Conservation (phyloP, 2,113 vertebrate species). For the Megaceryle torquata region DNA sequence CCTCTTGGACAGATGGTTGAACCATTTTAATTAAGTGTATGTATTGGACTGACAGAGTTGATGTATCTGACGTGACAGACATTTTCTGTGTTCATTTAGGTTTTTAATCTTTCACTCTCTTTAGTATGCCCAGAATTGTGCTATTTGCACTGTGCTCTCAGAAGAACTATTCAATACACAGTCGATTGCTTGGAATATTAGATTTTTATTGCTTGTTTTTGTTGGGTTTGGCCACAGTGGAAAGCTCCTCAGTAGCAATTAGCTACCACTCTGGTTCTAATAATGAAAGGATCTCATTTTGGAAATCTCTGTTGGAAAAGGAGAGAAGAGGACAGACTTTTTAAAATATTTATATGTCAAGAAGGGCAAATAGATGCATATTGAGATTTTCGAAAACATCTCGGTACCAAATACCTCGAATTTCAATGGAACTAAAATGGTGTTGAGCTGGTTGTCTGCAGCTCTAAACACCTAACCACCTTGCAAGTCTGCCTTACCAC, state of each 20-base stretch:
- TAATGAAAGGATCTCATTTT: background rate
- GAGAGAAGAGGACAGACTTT: background rate
- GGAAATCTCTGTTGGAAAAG: background rate
- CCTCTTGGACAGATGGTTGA: slow-evolving; percentile 66
- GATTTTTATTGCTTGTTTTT: slow-evolving; percentile 49
- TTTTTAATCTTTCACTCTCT: slow-evolving; percentile 54
- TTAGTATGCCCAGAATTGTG: slow-evolving; percentile 1
- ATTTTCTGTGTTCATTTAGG: slow-evolving; percentile 66
- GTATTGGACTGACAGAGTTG: slow-evolving; percentile 55
- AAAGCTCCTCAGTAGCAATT: background rate
- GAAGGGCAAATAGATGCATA: background rate
- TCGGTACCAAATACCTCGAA: background rate
- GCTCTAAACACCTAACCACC: background rate
- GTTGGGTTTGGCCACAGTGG: background rate
- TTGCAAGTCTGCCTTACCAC: background rate
- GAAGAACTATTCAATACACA: slow-evolving; percentile 25
- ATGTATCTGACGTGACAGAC: slow-evolving; percentile 61
- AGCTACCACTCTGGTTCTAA: background rate
- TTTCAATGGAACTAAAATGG: background rate
- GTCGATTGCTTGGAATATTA: background rate
- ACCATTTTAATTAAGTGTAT: slow-evolving; percentile 69
- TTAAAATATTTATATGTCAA: background rate
- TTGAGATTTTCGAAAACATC: background rate
- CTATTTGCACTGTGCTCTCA: slow-evolving; percentile 16
- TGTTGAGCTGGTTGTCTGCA: background rate